Evolutionary conservation across 2,888 invertebrate genomes (phyloP), one percentile per base, ranked within the genome.

Genomic region (Apotomis capreana): DNA sequence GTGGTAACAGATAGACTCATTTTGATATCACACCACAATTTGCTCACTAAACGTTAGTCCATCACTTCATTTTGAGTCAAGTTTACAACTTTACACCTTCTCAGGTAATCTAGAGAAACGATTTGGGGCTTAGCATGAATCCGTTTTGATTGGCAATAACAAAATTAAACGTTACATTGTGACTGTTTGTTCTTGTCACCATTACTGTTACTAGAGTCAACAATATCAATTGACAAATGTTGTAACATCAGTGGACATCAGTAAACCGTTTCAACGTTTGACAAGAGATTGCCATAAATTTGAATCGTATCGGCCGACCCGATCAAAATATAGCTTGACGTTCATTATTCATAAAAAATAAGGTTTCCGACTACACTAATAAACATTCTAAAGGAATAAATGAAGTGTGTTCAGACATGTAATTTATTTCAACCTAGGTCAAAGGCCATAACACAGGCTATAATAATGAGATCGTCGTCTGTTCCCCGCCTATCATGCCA

Each of bases 1-100:
- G 88, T 78, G 55, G 87, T 79, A 62, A 87, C 79, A 65, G 87
- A 85, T 69, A 89, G 76, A 83, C 87, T 90, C 90, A 91, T 91
- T 81, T 84, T 87, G 70, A 70, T 76, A 78, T 76, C 76, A 78
- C 76, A 74, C 76, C 75, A 78, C 74, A 76, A 78, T 77, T 36
- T 51, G 15, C 13, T 72, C 68, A 72, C 68, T 59, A 4, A 49
- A 63, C 62, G 67, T 71, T 71, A 71, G 26, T 71, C 51, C 71
- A 71, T 72, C 58, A 68, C 63, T 63, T 36, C 58, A 68, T 58
- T 58, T 65, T 63, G 13, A 46, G 52, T 37, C 51, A 36, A 54
- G 63, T 68, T 49, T 55, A 55, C 26, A 55, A 36, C 44, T 65
- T 65, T 9, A 63, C 9, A 68, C 62, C 44, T 68, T 58, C 55